Base-by-base conservation (phyloP, 2,113 vertebrate species). In the Atractosteus spatula region DNA sequence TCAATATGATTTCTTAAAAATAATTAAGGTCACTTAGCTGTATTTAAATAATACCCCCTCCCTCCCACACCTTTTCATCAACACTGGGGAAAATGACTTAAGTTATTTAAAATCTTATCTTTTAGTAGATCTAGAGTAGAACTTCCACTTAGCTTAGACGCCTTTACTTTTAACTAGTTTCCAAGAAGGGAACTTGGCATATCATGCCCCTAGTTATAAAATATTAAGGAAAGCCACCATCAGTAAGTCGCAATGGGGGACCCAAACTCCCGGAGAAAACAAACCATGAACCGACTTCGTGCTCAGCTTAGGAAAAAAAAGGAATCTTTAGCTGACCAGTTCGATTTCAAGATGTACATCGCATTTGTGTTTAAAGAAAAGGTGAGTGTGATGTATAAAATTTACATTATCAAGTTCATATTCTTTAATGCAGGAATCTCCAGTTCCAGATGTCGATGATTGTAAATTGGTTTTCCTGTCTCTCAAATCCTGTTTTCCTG, bases 321-420 rank as follows among this genome's bases (percentile, higher is more conserved):
- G 92, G 97, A 99, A 89, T 98, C 97, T 92, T 92, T 99, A 94
- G 97, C 97, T 91, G 97, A 99, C 92, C 97, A 99, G 96, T 99
- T 99, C 92, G 97, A 99, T 92, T 99, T 97, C 95, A 99, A 99
- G 95, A 98, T 99, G 94, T 99, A 99, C 89, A 94, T 99, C 91
- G 97, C 97, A 92, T 99, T 99, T 89, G 97, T 99, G 84, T 99
- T 99, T 93, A 99, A 99, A 91, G 97, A 99, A 85, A 96, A 99
- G 97, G 97, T 99, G 91, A 88, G 82, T 84, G 16, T 42, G 29
- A 29, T 29, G 29, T 29, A 29, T 29, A 29, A 29, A 29, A 29
- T 29, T 2, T 29, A 29, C 29, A 29, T 29, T 29, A 29, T 29
- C 29, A 29, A 29, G 29, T 29, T 29, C 2, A 29, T 29, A 29